Evolutionary conservation across 2,797 vertebrate species (phyloP).

Genomic region (Pampus argenteus): DNA sequence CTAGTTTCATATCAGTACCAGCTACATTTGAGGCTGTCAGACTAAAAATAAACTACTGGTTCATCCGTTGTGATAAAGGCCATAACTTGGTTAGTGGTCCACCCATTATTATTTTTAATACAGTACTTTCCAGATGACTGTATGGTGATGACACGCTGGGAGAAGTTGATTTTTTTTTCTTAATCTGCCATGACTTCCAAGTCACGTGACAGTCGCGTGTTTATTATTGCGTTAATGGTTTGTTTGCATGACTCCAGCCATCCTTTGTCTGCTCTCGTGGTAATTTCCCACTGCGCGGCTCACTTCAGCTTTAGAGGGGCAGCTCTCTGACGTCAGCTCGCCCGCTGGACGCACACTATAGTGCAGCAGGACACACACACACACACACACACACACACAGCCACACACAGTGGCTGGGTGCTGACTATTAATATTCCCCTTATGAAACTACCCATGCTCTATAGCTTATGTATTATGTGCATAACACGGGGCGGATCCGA

Average conservation of each 20-base stretch:
- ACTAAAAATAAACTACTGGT: not conserved
- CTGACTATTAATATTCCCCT: slow-evolving; percentile 63
- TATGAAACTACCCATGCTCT: slow-evolving; percentile 42
- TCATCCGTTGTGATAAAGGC: not conserved
- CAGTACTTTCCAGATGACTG: not conserved
- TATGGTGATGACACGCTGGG: not conserved
- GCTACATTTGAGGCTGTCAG: not conserved
- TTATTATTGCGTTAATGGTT: slow-evolving; percentile 1
- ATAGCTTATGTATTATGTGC: slow-evolving; percentile 16
- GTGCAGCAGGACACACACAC: slow-evolving; percentile 45
- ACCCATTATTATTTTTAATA: not conserved
- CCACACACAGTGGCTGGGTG: slow-evolving; percentile 35
- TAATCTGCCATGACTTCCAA: not conserved
- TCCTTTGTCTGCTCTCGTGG: slow-evolving; percentile 22
- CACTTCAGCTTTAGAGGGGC: slow-evolving; percentile 54
- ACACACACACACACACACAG: slow-evolving; percentile 37
- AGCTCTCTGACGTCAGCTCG: slow-evolving; percentile 72
- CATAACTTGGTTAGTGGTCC: not conserved
- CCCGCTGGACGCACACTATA: slow-evolving; percentile 46
- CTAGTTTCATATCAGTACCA: not conserved
- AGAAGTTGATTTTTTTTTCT: not conserved
- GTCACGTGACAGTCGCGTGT: slow-evolving; percentile 32
- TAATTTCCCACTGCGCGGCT: slow-evolving; percentile 38
- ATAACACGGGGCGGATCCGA: slow-evolving; percentile 24
- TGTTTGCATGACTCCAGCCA: slow-evolving; percentile 14